Base-by-base conservation (phyloP, 2,888 invertebrate species). In the Archaeoteleia sp. region DNA sequence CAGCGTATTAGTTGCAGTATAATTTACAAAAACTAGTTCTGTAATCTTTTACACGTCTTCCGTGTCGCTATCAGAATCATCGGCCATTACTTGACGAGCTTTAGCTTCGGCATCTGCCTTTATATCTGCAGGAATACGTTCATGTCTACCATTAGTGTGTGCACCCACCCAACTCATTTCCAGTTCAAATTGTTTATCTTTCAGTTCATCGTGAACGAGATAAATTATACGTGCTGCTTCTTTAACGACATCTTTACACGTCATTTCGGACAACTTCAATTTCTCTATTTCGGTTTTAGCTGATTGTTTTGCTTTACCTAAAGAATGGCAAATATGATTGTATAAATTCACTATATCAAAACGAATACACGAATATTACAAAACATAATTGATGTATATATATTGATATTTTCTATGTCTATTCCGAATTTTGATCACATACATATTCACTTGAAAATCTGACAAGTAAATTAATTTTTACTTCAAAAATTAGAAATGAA, bases 231-330 rank as follows among this genome's bases (percentile, higher is more conserved):
- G 94, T 10, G 97, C 97, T 23, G 97, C 97, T 88, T 97, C 96
- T 84, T 96, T 97, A 0, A 97, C 92, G 45, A 98, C 87, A 51
- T 97, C 95, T 72, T 91, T 91, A 69, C 93, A 94, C 13, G 91
- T 89, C 90, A 97, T 90, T 65, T 95, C 93, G 12, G 91, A 89
- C 67, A 96, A 88, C 84, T 96, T 97, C 43, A 98, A 87, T 85
- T 99, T 99, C 85, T 99, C 99, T 81, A 99, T 97, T 89, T 99
- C 99, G 39, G 99, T 99, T 88, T 99, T 98, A 0, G 98, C 98
- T 35, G 97, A 95, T 85, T 99, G 99, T 82, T 97, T 97, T 1
- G 98, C 98, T 87, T 99, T 99, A 8, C 84, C 84, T 84, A 14
- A 37, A 20, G n/a, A n/a, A n/a, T n/a, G n/a, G n/a, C n/a, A n/a